Conservation (phyloP, 2,797 vertebrate species). For the Gadopsis bispinosus region DNA sequence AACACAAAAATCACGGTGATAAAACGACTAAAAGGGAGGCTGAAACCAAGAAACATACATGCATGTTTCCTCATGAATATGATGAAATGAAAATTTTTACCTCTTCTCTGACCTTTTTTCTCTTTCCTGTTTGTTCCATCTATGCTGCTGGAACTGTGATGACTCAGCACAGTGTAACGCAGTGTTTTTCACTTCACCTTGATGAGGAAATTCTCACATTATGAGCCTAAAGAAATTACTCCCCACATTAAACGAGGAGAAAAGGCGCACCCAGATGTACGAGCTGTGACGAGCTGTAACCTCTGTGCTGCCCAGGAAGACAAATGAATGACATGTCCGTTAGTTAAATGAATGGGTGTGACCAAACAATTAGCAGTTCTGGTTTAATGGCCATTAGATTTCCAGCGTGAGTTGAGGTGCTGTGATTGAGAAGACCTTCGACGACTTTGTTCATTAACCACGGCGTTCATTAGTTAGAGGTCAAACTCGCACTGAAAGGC, state of each 20-base stretch:
- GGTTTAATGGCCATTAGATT: conserved; percentile 37
- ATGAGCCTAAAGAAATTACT: conserved; percentile 26
- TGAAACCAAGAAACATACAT: background rate
- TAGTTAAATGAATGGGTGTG: conserved; percentile 48
- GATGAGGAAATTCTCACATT: conserved; percentile 24
- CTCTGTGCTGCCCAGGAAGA: conserved; percentile 17
- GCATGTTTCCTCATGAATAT: background rate
- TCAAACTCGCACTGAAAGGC: conserved; percentile 32
- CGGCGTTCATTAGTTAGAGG: conserved; percentile 53
- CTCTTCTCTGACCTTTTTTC: background rate
- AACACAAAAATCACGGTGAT: background rate
- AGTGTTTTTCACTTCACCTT: background rate
- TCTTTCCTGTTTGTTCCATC: background rate
- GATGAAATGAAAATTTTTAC: background rate
- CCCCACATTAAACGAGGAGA: background rate
- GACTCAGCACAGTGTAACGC: conserved; percentile 18
- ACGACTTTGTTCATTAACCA: conserved; percentile 42
- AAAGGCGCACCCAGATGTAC: background rate
- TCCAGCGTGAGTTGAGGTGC: conserved; percentile 20
- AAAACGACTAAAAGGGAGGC: background rate
- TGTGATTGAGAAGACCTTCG: conserved; percentile 43
- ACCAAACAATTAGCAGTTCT: conserved; percentile 35
- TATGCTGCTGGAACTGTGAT: background rate
- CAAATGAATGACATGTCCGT: conserved; percentile 6
- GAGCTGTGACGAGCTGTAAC: background rate